A percentile compares a stretch with the other conserved stretches of the same genome.
These are phyloP conservation scores for Sycophila texana DNA, from an alignment of 2,888 invertebrate genomes.

Conservation along the genomic window DNA sequence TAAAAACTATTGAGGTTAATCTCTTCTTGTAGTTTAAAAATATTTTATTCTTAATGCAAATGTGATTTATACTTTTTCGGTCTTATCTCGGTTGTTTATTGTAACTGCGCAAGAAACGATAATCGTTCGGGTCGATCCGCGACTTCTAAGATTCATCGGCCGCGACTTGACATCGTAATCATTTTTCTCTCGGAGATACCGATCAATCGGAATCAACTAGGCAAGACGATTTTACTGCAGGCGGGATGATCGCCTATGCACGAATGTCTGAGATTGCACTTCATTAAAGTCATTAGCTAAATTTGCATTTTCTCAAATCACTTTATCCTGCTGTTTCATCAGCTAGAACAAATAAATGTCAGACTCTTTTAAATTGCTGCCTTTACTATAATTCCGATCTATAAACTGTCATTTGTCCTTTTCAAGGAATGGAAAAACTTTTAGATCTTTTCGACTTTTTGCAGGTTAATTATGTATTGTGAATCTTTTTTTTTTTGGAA, in stretches of 20 bases:
- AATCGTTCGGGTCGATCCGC: constrained; percentile 28
- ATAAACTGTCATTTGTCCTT: too few species aligned
- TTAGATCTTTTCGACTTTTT: too few species aligned
- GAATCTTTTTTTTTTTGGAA: too few species aligned
- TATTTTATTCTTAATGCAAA: neutral
- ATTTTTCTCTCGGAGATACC: constrained; percentile 26
- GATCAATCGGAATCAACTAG: constrained; percentile 30
- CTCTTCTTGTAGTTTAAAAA: too few species aligned
- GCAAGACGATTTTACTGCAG: constrained; percentile 5
- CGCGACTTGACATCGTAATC: constrained; percentile 51
- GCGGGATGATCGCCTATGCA: constrained; percentile 37
- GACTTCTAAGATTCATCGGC: constrained; percentile 16
- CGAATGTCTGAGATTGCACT: constrained; percentile 39
- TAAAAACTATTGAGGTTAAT: too few species aligned
- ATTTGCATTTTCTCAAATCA: constrained; percentile 45
- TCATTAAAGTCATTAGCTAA: constrained; percentile 38
- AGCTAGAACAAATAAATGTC: too few species aligned
- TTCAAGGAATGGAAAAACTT: too few species aligned
- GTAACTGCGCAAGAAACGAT: constrained; percentile 37
- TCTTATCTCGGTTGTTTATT: constrained; percentile 17
- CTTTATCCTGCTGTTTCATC: constrained; percentile 10
- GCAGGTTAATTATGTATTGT: too few species aligned
- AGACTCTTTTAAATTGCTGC: too few species aligned
- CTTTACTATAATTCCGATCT: too few species aligned
- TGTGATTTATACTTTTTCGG: neutral